Evolutionary conservation across 2,113 vertebrate genomes (phyloP).

Genomic region (Pao palembangensis): DNA sequence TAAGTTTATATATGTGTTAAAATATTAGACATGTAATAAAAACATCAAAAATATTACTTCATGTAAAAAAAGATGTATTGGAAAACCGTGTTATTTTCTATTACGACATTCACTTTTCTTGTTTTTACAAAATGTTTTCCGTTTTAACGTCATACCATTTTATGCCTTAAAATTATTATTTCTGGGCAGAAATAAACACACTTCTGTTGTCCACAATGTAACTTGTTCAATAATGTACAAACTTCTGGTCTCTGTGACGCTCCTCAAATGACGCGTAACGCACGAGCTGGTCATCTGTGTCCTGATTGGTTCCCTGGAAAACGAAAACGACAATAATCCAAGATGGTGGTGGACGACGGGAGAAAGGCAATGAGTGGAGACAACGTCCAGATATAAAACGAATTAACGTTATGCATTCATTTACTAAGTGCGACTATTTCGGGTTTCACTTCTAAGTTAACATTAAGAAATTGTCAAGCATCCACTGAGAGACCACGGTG

Average conservation of each 20-base stretch:
- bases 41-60: too few species aligned
- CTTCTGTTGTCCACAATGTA: too few species aligned
- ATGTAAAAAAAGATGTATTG: too few species aligned
- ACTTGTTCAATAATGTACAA: background rate
- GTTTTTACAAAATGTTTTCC: too few species aligned
- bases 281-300: background rate
- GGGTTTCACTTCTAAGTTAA: background rate
- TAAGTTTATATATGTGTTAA: too few species aligned
- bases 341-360: conserved; percentile 71
- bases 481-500: background rate
- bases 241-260: conserved; percentile 24
- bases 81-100: too few species aligned
- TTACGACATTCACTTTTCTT: too few species aligned
- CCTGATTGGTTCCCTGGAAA: conserved; percentile 54
- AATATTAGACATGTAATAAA: too few species aligned
- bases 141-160: too few species aligned
- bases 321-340: conserved; percentile 63
- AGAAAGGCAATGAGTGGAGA: conserved; percentile 64
- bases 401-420: conserved; percentile 9
- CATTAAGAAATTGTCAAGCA: background rate
- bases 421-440: background rate
- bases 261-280: conserved; percentile 23
- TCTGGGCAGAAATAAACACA: too few species aligned
- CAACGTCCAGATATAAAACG: conserved; percentile 51
- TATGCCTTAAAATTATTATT: too few species aligned